Evolutionary conservation across 2,888 invertebrate genomes (phyloP).

Genomic region (Onchidella celtica): DNA sequence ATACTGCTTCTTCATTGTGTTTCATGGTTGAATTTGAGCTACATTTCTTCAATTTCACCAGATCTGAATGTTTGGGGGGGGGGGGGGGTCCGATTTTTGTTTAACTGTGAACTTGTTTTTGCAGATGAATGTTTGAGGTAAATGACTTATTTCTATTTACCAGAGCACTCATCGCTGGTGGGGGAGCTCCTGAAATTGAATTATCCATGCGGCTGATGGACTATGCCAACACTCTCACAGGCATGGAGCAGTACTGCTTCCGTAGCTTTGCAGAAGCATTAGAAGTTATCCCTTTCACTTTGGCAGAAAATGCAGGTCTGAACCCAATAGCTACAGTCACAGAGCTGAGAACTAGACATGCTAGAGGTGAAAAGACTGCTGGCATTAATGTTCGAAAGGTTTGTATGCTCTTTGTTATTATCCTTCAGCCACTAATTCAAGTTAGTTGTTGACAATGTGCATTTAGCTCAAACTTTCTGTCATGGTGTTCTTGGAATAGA

Average conservation of each 20-base stretch:
- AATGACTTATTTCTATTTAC: constrained; percentile 29
- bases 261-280: constrained; percentile 97
- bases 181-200: constrained; percentile 98
- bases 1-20: too few species aligned
- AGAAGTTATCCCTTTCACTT: constrained; percentile 94
- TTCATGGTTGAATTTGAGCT: too few species aligned
- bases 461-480: too few species aligned
- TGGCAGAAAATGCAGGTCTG: constrained; percentile 95
- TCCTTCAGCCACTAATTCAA: too few species aligned
- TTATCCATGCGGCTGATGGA: constrained; percentile 91
- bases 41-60: too few species aligned
- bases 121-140: background rate
- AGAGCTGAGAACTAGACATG: constrained; percentile 95
- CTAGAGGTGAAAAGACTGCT: constrained; percentile 90
- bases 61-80: too few species aligned
- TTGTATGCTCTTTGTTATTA: too few species aligned
- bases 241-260: constrained; percentile 97
- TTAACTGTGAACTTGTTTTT: background rate
- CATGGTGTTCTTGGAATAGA: too few species aligned
- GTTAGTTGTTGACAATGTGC: too few species aligned
- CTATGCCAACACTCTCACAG: constrained; percentile 90
- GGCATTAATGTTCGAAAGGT: constrained; percentile 95
- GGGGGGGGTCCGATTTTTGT: too few species aligned
- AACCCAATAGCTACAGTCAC: constrained; percentile 98
- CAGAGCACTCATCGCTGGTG: constrained; percentile 94